phyloP scores from a whole-genome alignment of 1,140 invertebrate species.

The Aphelenchoides fujianensis region DNA sequence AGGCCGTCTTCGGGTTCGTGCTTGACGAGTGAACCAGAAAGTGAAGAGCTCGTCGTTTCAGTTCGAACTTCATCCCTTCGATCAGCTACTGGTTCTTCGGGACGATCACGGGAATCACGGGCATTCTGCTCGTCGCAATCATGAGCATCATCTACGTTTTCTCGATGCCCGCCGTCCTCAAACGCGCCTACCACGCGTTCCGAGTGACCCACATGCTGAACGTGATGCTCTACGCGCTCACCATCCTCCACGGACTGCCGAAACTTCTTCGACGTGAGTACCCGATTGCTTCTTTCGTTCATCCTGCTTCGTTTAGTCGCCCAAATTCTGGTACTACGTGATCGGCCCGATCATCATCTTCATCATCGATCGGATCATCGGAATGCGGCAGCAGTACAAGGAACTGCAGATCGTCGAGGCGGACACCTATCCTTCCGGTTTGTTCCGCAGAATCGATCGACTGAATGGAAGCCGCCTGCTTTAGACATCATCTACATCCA shows the following conservation, averaged over 20 bases:
- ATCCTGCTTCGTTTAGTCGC: slow-evolving; percentile 65
- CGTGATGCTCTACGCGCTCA: slow-evolving; percentile 81
- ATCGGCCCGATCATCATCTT: slow-evolving; percentile 76
- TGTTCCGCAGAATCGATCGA: no score
- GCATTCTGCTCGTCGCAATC: slow-evolving; percentile 84
- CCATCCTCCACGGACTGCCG: slow-evolving; percentile 87
- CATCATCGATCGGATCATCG: slow-evolving; percentile 62
- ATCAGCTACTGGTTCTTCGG: slow-evolving; percentile 63
- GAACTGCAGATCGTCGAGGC: slow-evolving; percentile 90
- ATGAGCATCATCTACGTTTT: slow-evolving; percentile 89
- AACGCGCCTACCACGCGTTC: slow-evolving; percentile 91
- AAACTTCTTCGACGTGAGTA: slow-evolving; percentile 78
- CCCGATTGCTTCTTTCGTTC: background rate
- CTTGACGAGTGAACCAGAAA: background rate
- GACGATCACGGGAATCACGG: slow-evolving; percentile 75
- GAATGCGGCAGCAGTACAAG: slow-evolving; percentile 67
- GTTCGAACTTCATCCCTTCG: slow-evolving; percentile 61
- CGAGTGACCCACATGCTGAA: slow-evolving; percentile 95
- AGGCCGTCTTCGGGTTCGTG: slow-evolving; percentile 80
- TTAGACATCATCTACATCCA: slow-evolving; percentile 68
- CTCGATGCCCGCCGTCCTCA: slow-evolving; percentile 86
- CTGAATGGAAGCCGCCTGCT: slow-evolving; percentile 13
- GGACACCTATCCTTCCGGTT: slow-evolving; percentile 84
- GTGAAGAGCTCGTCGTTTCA: slow-evolving; percentile 26
- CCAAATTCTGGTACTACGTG: slow-evolving; percentile 91